phyloP scores from a whole-genome alignment of 2,113 vertebrate species.

The Panthera uncia region DNA sequence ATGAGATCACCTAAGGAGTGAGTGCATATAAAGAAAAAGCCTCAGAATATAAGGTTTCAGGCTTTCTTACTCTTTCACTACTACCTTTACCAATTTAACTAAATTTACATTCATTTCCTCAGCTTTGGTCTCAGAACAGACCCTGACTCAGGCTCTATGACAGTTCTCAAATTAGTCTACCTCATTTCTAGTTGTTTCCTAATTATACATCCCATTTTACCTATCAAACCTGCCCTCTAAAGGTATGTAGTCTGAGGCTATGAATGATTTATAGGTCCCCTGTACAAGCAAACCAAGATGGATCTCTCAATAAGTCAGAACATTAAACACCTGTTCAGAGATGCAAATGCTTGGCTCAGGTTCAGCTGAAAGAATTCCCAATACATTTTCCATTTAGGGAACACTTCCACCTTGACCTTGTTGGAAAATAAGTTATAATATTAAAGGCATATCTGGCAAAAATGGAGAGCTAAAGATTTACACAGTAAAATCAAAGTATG shows the following conservation, averaged over 20 bases:
- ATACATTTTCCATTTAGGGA: background rate
- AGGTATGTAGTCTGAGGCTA: background rate
- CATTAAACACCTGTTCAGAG: conserved; percentile 54
- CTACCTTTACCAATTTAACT: background rate
- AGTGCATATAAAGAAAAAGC: background rate
- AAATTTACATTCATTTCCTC: background rate
- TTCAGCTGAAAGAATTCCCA: conserved; percentile 34
- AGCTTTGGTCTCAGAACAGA: background rate
- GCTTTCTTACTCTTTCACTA: background rate
- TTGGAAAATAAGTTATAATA: background rate
- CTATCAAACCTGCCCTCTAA: conserved; percentile 1
- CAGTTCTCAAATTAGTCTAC: background rate
- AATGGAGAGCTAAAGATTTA: background rate
- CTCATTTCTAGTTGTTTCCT: conserved; percentile 4
- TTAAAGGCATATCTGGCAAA: conserved; percentile 18
- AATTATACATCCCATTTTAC: background rate
- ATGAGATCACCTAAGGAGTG: background rate
- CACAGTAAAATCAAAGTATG: background rate
- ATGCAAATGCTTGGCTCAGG: conserved; percentile 49
- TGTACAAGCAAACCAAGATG: conserved; percentile 37
- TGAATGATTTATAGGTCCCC: conserved; percentile 57
- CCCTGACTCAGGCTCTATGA: background rate
- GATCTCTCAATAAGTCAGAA: conserved; percentile 46
- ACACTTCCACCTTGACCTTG: conserved; percentile 59
- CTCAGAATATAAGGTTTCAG: background rate